Evolutionary conservation across 2,888 invertebrate species (phyloP), one percentile per base, ranked within the genome.

Genomic region (Phania funesta): DNA sequence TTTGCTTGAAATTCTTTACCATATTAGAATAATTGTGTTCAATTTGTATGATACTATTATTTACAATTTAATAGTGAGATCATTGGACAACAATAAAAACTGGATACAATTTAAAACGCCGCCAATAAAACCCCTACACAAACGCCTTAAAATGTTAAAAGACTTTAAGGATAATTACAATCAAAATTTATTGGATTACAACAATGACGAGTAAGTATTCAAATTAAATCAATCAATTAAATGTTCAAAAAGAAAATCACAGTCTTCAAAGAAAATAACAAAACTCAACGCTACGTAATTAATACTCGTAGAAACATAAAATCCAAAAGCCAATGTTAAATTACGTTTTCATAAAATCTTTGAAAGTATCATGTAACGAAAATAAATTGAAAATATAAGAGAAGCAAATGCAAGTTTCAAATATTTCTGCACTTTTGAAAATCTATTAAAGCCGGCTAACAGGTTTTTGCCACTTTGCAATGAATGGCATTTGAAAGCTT

Each of bases 221-320:
- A 52, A 48, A 35, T n/a, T n/a, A n/a, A 2, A 20, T 24, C 5
- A 38, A 56, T 35, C 9, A 56, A 46, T 71, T 68, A 35, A 32
- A 18, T 44, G 8, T 35, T 35, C 9, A 78, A 75, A n/a, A n/a
- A 75, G 64, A 70, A 78, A 82, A 82, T 78, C 82, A 75, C 82
- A 78, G 78, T 44, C n/a, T 38, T 38, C 29, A 20, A 56, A 11
- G 20, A 24, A 48, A 48, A 26, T 22, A 2, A 22, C 4, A 1
- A 35, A 35, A 6, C 26, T 18, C 29, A 18, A 35, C 18, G 46
- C 24, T 11, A 24, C 13, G 9, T 16, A 67, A n/a, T n/a, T n/a
- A n/a, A 38, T 7, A 11, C 6, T 9, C 32, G 32, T 32, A 11
- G 9, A 54, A 54, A 13, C 20, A 13, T n/a, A 38, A 18, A 48